Evolutionary conservation across 2,888 invertebrate species (phyloP), one percentile per base, ranked within the genome.

Genomic region (Zeuzera pyrina): DNA sequence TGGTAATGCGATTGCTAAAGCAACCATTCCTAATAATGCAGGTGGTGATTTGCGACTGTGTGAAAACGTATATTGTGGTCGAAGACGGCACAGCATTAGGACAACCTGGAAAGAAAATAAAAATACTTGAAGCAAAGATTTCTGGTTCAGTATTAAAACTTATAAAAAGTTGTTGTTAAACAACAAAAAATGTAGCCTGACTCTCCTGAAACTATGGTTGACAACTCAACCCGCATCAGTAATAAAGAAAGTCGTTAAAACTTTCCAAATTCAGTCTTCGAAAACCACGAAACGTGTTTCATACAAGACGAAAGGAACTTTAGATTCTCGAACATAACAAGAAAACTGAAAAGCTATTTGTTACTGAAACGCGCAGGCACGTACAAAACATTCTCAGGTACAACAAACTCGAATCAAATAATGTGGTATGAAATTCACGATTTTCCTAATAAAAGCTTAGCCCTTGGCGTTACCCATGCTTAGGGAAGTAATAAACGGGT

Each of bases 61-160:
- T 7, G 94, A 93, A 81, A 95, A 96, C 38, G 93, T 93, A 73
- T 95, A 94, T 77, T 97, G 97, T 11, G 96, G 95, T 64, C 97
- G 89, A 48, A 97, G 86, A 56, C 95, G 91, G 65, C 95, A 95
- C 49, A 97, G 86, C 79, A 98, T 88, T 59, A 97, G 85, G 31
- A 98, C 96, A 52, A 97, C 97, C 97, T 97, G 88, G 29, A 78
- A 79, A 60, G 41, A 73, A 45, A 15, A 52, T 48, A 43, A 47
- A 15, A 13, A 7, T 6, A 6, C 19, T 19, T n/a, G n/a, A n/a
- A n/a, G n/a, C n/a, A n/a, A n/a, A n/a, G n/a, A n/a, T n/a, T n/a
- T n/a, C n/a, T n/a, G n/a, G n/a, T n/a, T n/a, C n/a, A n/a, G n/a
- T n/a, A n/a, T n/a, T n/a, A n/a, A n/a, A n/a, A n/a, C n/a, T n/a